These are phyloP conservation scores for Tigriopus californicus DNA, from an alignment of 2,888 invertebrate species.

Conservation along the genomic window DNA sequence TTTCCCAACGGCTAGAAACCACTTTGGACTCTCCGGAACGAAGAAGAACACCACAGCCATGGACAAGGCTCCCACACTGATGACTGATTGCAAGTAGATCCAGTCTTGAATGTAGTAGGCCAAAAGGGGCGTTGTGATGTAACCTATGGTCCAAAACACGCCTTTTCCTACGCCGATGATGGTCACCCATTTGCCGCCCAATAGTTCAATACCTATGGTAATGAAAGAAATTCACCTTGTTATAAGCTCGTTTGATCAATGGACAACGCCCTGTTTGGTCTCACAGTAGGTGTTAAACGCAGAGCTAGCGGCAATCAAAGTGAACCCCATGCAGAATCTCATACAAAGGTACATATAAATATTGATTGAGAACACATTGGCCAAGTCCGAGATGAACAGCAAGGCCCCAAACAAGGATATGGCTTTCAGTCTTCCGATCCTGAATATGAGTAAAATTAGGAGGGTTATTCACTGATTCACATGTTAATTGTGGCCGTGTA, in stretches of 20 bases:
- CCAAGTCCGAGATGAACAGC: neutral
- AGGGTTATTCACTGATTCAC: too few relatives aligned
- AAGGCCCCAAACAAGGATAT: neutral
- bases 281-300: too few relatives aligned
- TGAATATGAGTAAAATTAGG: neutral
- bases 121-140: constrained; percentile 17
- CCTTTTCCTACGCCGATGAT: constrained; percentile 17
- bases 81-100: constrained; percentile 17
- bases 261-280: too few relatives aligned
- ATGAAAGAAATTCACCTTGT: neutral
- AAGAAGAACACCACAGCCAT: constrained; percentile 17
- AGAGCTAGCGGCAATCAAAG: neutral
- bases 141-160: constrained; percentile 18
- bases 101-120: constrained; percentile 18
- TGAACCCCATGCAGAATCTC: neutral
- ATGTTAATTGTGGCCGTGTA: neutral
- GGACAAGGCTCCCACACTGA: constrained; percentile 15
- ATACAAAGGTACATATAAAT: neutral
- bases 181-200: constrained; percentile 17
- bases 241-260: neutral
- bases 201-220: constrained; percentile 18
- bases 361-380: neutral
- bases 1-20: constrained; percentile 11
- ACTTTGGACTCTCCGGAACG: constrained; percentile 15
- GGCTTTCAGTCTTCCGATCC: neutral